Conservation (phyloP, 2,797 vertebrate species). For the Lindbergichthys nudifrons region DNA sequence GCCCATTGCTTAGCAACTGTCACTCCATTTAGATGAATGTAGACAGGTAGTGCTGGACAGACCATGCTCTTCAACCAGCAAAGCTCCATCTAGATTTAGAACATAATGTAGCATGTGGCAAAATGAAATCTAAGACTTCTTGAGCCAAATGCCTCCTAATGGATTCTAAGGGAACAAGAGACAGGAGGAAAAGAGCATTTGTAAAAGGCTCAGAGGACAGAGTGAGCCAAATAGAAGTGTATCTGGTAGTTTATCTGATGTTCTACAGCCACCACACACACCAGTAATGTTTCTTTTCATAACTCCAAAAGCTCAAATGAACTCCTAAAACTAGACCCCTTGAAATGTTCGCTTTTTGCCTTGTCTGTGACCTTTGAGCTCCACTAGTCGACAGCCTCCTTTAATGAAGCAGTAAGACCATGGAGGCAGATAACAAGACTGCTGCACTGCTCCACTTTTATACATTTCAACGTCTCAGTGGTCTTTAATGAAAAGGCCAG, state of each 20-base stretch:
- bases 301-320: conserved; percentile 7
- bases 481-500: conserved; percentile 25
- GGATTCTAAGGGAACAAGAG: not conserved
- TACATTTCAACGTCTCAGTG: conserved; percentile 22
- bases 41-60: not conserved
- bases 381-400: conserved; percentile 16
- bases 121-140: not conserved
- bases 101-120: not conserved
- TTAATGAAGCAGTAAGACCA: conserved; percentile 40
- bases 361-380: conserved; percentile 29
- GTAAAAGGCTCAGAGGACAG: not conserved
- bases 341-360: conserved; percentile 31
- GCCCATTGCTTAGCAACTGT: conserved; percentile 8
- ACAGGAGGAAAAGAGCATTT: conserved; percentile 4
- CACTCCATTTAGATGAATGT: conserved; percentile 6
- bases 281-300: conserved; percentile 19
- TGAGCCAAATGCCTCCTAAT: conserved; percentile 10
- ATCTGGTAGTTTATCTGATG: not conserved
- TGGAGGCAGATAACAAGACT: conserved; percentile 33
- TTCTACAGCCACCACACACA: not conserved
- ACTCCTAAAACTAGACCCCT: conserved; percentile 4
- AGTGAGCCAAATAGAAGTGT: not conserved
- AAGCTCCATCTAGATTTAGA: conserved; percentile 23
- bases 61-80: not conserved
- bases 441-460: not conserved